Base-by-base conservation (phyloP, 2,113 vertebrate species). In the Cepphus grylle region DNA sequence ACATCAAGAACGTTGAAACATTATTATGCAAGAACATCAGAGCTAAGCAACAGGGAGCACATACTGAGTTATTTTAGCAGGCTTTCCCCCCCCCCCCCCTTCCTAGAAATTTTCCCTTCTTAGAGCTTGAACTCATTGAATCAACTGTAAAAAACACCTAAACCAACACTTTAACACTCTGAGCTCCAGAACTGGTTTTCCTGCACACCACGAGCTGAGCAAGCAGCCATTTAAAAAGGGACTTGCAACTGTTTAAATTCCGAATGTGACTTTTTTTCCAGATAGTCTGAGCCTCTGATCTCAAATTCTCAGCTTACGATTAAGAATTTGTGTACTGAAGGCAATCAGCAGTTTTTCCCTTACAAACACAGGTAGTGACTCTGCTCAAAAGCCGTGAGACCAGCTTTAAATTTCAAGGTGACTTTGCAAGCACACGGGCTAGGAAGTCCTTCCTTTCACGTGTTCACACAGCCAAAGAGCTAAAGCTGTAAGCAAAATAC, bases 81-180 rank as follows among this genome's bases (percentile, higher is more conserved):
- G 17, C 17, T 56, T 9, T 18, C 18, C 7, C 1, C 0, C 4
- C 4, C 10, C 15, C 21, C 5, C n/a, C n/a, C n/a, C n/a, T n/a
- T 78, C 50, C 65, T 55, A 11, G 36, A 82, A 23, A 50, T 13
- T 70, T 71, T 32, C 22, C 32, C 55, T 66, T 82, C 38, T 45
- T 71, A 30, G 40, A 71, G 45, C 59, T 23, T 59, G 58, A 59
- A 72, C 55, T 84, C 6, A 49, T 25, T 56, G 66, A 59, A 53
- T 16, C 10, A 52, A 19, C 61, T 30, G 14, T 29, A 36, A 36
- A 7, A 26, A 69, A 29, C 8, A 12, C 15, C 59, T 26, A 32
- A 15, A 12, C 42, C 36, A 30, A 9, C 25, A 25, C 26, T 32
- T 47, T 29, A 76, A 77, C 27, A 26, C 21, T 72, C n/a, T 18